Evolutionary conservation across 1,140 invertebrate genomes (phyloP).

Genomic region (Hyles euphorbiae): DNA sequence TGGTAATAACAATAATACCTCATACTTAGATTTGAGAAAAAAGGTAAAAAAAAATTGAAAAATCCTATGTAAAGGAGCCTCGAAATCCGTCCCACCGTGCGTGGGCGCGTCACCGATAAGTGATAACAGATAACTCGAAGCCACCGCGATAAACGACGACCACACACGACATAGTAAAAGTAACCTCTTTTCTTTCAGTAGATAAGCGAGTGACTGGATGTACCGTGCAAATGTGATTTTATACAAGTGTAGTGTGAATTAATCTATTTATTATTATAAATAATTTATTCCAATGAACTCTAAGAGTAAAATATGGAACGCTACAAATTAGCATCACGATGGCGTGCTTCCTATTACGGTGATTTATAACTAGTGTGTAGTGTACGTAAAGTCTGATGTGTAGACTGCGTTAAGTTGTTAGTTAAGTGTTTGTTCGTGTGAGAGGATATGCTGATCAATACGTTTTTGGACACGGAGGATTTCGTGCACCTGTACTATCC

Average conservation of each 20-base stretch:
- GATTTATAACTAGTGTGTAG: slow-evolving; percentile 48
- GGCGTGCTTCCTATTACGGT: slow-evolving; percentile 51
- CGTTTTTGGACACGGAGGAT: slow-evolving; percentile 69
- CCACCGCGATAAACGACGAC: slow-evolving; percentile 5
- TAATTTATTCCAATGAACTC: slow-evolving; percentile 41
- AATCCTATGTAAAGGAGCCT: too few relatives aligned
- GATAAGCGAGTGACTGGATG: slow-evolving; percentile 30
- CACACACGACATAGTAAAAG: not conserved
- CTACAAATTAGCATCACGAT: slow-evolving; percentile 43
- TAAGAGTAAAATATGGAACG: slow-evolving; percentile 49
- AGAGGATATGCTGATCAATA: slow-evolving; percentile 70
- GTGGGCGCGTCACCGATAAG: slow-evolving; percentile 17
- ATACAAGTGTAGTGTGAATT: slow-evolving; percentile 50
- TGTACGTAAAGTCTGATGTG: slow-evolving; percentile 50
- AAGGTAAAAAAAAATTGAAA: too few relatives aligned
- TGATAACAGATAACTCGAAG: slow-evolving; percentile 11
- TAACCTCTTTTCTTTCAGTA: slow-evolving; percentile 19
- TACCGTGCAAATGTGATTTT: slow-evolving; percentile 60
- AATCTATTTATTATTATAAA: slow-evolving; percentile 17
- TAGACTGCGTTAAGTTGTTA: slow-evolving; percentile 50
- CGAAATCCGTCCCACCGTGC: too few relatives aligned
- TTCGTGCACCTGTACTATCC: slow-evolving; percentile 69
- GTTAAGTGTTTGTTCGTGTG: slow-evolving; percentile 32
- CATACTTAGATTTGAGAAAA: too few relatives aligned
- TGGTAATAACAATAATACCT: too few relatives aligned